A percentile compares a stretch with the other conserved stretches of the same genome.
These are phyloP conservation scores for Neocrepidodera transversa DNA, from an alignment of 2,888 invertebrate species.

Conservation along the genomic window DNA sequence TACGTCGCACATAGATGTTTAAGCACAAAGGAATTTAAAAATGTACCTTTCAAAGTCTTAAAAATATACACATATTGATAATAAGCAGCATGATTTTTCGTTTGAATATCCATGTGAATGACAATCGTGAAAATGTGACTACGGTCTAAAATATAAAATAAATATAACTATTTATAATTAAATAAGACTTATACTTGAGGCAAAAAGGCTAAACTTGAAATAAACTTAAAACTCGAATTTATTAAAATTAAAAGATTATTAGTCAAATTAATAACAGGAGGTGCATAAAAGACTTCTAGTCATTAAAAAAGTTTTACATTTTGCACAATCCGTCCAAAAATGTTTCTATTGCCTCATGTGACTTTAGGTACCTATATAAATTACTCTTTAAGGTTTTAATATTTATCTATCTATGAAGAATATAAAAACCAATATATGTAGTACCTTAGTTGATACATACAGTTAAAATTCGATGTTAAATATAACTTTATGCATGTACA, in stretches of 20 bases:
- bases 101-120: background rate
- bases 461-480: constrained; percentile 3
- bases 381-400: background rate
- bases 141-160: no score
- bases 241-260: no score
- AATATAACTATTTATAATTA: no score
- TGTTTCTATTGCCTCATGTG: constrained; percentile 19
- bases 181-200: background rate
- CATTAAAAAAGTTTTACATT: background rate
- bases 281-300: constrained; percentile 9
- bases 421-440: constrained; percentile 1
- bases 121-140: background rate
- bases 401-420: background rate
- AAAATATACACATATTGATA: background rate
- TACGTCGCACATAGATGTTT: constrained; percentile 7
- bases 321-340: constrained; percentile 18
- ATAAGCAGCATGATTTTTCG: background rate
- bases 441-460: constrained; percentile 15
- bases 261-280: no score
- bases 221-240: background rate
- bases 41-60: background rate
- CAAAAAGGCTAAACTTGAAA: background rate
- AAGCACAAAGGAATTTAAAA: constrained; percentile 8
- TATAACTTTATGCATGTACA: constrained; percentile 12
- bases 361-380: background rate